Percentiles rank a stretch among this genome's conserved stretches.
Conservation (phyloP, 2,888 invertebrate species). For the Aphodius sticticus region DNA sequence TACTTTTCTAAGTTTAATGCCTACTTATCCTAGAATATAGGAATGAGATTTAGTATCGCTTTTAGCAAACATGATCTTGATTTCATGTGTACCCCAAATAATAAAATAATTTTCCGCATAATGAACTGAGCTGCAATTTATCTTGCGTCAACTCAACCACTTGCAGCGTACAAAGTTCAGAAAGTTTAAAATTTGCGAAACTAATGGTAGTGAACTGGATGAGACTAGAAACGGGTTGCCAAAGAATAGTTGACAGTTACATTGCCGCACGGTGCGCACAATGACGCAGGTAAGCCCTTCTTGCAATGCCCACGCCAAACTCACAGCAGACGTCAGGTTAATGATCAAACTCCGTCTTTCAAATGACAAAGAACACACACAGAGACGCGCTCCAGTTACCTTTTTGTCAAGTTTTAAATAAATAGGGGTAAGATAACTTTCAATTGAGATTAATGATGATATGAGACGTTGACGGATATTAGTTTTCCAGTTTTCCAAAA, state of each 20-base stretch:
- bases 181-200: background rate
- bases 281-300: background rate
- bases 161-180: background rate
- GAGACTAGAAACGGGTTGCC: background rate
- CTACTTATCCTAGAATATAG: too few species aligned
- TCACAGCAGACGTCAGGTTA: background rate
- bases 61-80: too few species aligned
- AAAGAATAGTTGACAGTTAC: background rate
- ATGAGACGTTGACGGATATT: background rate
- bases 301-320: background rate
- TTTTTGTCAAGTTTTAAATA: background rate
- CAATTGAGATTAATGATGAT: background rate
- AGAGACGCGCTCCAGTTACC: background rate
- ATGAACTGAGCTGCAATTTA: background rate
- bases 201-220: background rate
- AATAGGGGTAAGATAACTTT: background rate
- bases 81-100: too few species aligned
- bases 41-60: too few species aligned
- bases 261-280: background rate
- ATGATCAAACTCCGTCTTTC: background rate
- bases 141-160: background rate
- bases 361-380: background rate
- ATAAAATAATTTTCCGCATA: background rate
- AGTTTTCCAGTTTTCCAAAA: too few species aligned
- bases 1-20: too few species aligned